These are phyloP conservation scores for Odontocolon sp. DNA, from an alignment of 2,888 invertebrate genomes.

Conservation along the genomic window DNA sequence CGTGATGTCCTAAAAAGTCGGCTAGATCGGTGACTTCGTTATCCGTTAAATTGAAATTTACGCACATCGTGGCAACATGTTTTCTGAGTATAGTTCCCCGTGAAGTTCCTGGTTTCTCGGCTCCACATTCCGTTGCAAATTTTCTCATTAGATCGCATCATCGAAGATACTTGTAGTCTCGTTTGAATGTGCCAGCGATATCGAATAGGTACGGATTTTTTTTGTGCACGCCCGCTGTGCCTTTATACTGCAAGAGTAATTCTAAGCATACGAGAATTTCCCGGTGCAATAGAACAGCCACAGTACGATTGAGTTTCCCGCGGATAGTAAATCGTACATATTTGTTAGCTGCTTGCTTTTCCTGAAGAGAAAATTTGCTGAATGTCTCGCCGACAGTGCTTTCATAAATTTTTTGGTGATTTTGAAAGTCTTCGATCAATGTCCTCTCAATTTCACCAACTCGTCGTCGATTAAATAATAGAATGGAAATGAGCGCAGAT, in stretches of 20 bases:
- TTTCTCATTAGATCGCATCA: slow-evolving; percentile 59
- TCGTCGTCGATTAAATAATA: slow-evolving; percentile 34
- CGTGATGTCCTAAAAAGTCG: slow-evolving; percentile 55
- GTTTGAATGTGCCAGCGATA: neutral
- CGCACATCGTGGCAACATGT: slow-evolving; percentile 49
- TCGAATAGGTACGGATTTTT: slow-evolving; percentile 21
- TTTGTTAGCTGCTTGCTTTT: neutral
- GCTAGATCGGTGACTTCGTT: slow-evolving; percentile 38
- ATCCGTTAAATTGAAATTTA: slow-evolving; percentile 24
- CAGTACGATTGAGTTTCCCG: slow-evolving; percentile 37
- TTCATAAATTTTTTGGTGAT: slow-evolving; percentile 4
- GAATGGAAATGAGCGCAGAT: slow-evolving; percentile 18
- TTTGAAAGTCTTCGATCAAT: slow-evolving; percentile 21
- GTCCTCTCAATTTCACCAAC: slow-evolving; percentile 42
- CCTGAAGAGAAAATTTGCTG: no score
- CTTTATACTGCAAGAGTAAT: neutral
- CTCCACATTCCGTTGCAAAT: slow-evolving; percentile 60
- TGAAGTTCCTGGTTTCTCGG: slow-evolving; percentile 51
- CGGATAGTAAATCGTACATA: slow-evolving; percentile 40
- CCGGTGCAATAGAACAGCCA: slow-evolving; percentile 41
- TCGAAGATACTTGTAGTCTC: slow-evolving; percentile 12
- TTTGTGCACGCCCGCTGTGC: neutral
- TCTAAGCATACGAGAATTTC: slow-evolving; percentile 19
- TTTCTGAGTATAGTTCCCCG: slow-evolving; percentile 52
- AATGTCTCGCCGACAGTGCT: no score